Base-by-base conservation (phyloP, 2,797 vertebrate genomes). In the Lophotriccus pileatus region DNA sequence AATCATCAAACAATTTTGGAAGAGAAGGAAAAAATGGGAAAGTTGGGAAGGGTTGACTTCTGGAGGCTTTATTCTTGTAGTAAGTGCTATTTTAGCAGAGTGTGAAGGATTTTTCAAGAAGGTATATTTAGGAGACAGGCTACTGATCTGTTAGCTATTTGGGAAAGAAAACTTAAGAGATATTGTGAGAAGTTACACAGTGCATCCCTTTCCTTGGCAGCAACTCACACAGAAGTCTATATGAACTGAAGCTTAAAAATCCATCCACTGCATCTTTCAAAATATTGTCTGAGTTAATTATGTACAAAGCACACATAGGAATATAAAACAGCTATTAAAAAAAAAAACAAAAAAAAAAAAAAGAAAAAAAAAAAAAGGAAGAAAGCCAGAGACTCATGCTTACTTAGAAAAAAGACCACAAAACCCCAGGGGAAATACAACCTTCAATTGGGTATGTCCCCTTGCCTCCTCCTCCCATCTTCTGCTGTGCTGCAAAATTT, bases 191-290 rank as follows among this genome's bases (percentile, higher is more conserved):
- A 92, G 14, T 62, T 76, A 87, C 2, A 39, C 5, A 74, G 22
- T 34, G 18, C 20, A 44, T 24, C 11, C 6, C 7, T 56, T 95
- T 88, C 24, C 13, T 56, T 56, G 32, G 20, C 44, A 58, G 18
- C 13, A 9, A 21, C 14, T 83, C 91, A 69, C 27, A 50, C 14
- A 82, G n/a, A 49, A 2, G 5, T 44, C 46, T 89, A 21, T 75
- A 47, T 89, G 82, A 95, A 68, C 37, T 82, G 52, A 92, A 93
- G 64, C 84, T 94, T 89, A 90, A 95, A 97, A 96, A 85, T 94
- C 24, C 95, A 67, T 96, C 93, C 90, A 55, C 39, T 76, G 37
- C 27, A 60, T 87, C 41, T 96, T 95, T 27, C 13, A 24, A 36
- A 74, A 94, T 44, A 91, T 73, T 82, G 76, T 83, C 22, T 43